Base-by-base conservation (phyloP, 2,888 invertebrate genomes). In the Apotomis betuletana region DNA sequence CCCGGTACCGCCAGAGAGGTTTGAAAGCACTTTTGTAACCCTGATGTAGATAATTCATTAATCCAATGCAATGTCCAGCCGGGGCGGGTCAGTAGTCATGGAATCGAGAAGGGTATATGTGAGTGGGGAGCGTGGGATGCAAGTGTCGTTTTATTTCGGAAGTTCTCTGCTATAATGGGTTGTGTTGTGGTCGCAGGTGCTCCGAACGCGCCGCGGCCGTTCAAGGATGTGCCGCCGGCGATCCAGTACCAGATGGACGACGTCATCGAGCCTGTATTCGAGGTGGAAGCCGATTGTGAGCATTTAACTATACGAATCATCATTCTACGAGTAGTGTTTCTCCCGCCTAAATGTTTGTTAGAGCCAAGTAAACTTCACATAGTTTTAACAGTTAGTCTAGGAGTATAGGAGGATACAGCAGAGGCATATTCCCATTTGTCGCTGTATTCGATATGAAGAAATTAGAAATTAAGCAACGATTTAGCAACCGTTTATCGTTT, bases 241-340 rank as follows among this genome's bases (percentile, higher is more conserved):
- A 82, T 89, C 3, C 89, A 90, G 75, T 90, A 90, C 69, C 85
- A 86, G 0, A 57, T 91, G 12, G 91, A 90, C 1, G 91, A 90
- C 5, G 78, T 80, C 74, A 70, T 90, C 2, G 92, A 92, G 77
- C 82, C 85, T 0, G 83, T 91, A 2, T 91, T 90, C 0, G 85
- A 86, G 62, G 74, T 88, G 2, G 92, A 93, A 68, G 78, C 84
- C 0, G 92, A 93, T 74, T 88, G 92, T 93, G 67, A 88, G 90
- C 87, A 55, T 55, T 27, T 38, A 15, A 9, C 27, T 6, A 41
- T 3, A 64, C 10, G 9, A 13, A 46, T 52, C 12, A 3, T 38
- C 36, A 58, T 10, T 10, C 44, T 41, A 41, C 41, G 27, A 27
- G 27, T 27, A 27, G 27, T 27, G 27, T 27, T 27, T 27, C 27